phyloP scores from a whole-genome alignment of 2,888 invertebrate species.

The Vannuccia rotundouncinata region DNA sequence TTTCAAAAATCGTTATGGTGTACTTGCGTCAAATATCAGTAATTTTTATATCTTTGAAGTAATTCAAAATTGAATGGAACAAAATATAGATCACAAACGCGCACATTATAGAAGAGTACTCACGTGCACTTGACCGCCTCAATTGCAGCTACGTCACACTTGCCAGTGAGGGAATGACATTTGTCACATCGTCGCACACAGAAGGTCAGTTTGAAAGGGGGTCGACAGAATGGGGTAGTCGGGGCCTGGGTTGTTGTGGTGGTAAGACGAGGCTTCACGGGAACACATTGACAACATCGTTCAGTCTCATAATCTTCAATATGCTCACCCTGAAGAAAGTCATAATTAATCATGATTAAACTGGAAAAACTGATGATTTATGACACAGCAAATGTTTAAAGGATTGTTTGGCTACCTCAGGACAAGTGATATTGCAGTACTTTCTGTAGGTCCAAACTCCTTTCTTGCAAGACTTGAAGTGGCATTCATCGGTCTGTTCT shows the following conservation, averaged over 20 bases:
- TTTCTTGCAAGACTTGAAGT: background rate
- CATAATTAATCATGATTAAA: background rate
- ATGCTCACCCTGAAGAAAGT: background rate
- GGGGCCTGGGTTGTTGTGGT: background rate
- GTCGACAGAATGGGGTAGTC: background rate
- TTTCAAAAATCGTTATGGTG: no score
- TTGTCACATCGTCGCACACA: background rate
- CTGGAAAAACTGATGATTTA: background rate
- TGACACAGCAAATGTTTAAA: no score
- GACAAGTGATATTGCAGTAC: background rate
- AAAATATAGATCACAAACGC: background rate
- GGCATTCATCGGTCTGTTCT: background rate
- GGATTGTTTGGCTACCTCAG: no score
- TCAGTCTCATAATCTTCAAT: background rate
- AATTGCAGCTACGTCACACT: background rate
- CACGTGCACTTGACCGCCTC: background rate
- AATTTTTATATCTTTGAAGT: no score
- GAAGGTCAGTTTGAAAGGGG: background rate
- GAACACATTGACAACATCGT: background rate
- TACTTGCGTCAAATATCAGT: no score
- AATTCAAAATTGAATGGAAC: background rate
- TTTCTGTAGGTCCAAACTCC: background rate
- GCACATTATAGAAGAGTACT: no score
- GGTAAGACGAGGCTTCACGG: background rate
- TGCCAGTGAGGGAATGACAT: background rate